Conservation (phyloP, 2,888 invertebrate species). For the Apamea epomidion region DNA sequence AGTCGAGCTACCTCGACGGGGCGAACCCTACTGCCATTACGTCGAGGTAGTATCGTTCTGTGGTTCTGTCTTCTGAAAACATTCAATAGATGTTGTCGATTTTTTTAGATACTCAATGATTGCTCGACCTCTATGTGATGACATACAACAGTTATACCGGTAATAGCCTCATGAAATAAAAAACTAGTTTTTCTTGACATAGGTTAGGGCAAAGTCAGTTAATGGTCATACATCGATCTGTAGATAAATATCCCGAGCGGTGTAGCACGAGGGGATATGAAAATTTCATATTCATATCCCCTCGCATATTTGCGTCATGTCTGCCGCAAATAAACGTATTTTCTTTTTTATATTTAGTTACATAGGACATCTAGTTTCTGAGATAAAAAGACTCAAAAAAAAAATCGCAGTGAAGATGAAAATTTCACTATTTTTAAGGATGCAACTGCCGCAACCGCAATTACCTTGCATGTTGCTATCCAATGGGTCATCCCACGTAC, state of each 20-base stretch:
- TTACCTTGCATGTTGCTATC: too few species aligned
- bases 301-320: too few species aligned
- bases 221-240: background rate
- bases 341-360: background rate
- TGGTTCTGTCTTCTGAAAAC: background rate
- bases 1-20: too few species aligned
- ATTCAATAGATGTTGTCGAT: background rate
- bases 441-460: too few species aligned
- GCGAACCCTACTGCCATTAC: too few species aligned
- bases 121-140: background rate
- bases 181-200: too few species aligned
- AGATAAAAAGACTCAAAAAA: background rate
- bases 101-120: background rate
- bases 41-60: too few species aligned
- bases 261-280: background rate
- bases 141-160: background rate
- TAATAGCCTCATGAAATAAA: too few species aligned
- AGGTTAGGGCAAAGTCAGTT: background rate
- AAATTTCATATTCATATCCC: background rate
- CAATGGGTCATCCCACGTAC: too few species aligned
- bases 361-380: background rate
- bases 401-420: too few species aligned
- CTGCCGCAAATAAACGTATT: too few species aligned
- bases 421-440: too few species aligned
- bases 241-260: background rate